phyloP scores from a whole-genome alignment of 1,140 invertebrate species.

The Drosophila chauvacae region DNA sequence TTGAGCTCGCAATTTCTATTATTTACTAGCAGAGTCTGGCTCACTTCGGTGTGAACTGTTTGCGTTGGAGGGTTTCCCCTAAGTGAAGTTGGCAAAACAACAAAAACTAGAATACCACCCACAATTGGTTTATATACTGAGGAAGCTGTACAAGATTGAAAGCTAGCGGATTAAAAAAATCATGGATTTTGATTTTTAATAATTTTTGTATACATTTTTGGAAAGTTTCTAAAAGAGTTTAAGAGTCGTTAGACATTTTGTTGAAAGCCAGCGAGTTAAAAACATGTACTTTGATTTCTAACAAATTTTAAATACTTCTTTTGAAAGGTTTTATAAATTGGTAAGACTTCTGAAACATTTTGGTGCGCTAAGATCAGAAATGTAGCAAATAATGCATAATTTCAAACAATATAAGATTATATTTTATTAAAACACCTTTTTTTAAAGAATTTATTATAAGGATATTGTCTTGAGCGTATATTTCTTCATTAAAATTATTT shows the following conservation, averaged over 20 bases:
- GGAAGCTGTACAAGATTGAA: background rate
- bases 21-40: conserved; percentile 80
- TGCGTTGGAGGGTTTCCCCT: conserved; percentile 23
- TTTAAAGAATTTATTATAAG: background rate
- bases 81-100: background rate
- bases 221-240: too few relatives aligned
- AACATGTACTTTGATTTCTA: too few relatives aligned
- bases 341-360: background rate
- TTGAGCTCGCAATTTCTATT: conserved; percentile 69
- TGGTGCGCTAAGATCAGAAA: background rate
- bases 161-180: background rate
- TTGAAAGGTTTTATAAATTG: too few relatives aligned
- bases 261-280: too few relatives aligned
- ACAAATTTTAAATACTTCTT: too few relatives aligned
- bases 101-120: conserved; percentile 17
- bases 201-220: too few relatives aligned
- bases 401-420: background rate
- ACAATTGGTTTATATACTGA: background rate
- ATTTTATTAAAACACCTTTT: background rate
- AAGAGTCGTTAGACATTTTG: too few relatives aligned
- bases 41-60: conserved; percentile 60
- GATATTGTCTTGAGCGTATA: background rate
- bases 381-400: background rate
- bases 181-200: too few relatives aligned
- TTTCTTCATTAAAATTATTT: background rate